A percentile compares a stretch with the other conserved stretches of the same genome.
Conservation (phyloP, 1,140 invertebrate genomes). For the Platyscapa corneri region DNA sequence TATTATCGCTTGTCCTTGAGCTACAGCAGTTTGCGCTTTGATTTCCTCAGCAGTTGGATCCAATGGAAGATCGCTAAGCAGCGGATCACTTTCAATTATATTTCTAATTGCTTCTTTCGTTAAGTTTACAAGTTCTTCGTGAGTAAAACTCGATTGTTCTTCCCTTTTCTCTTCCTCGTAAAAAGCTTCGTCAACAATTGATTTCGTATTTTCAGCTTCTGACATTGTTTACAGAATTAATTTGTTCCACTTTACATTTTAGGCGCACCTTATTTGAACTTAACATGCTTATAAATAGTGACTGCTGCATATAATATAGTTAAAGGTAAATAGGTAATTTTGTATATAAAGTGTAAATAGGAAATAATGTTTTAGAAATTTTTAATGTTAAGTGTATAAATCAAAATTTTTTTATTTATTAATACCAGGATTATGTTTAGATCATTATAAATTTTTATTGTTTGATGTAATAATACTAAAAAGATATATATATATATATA, state of each 20-base stretch:
- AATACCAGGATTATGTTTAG: no score
- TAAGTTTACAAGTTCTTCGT: constrained; percentile 67
- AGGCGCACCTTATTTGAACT: neutral
- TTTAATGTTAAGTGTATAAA: neutral
- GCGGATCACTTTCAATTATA: constrained; percentile 69
- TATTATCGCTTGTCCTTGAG: constrained; percentile 70
- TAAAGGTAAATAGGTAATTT: neutral
- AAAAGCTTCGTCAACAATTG: neutral
- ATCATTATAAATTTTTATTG: no score
- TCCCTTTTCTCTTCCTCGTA: neutral
- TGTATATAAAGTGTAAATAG: neutral
- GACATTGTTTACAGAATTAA: constrained; percentile 2
- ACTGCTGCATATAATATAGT: neutral
- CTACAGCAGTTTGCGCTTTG: constrained; percentile 69
- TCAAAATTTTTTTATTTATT: no score
- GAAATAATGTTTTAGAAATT: neutral
- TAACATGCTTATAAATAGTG: neutral
- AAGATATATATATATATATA: no score
- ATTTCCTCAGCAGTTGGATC: constrained; percentile 71
- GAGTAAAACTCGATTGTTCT: constrained; percentile 54
- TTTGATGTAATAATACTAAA: no score
- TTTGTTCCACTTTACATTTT: neutral
- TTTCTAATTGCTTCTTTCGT: constrained; percentile 67
- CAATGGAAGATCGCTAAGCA: constrained; percentile 64
- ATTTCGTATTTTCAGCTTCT: neutral